phyloP scores from a whole-genome alignment of 2,888 invertebrate species.

The Rhagonycha lutea region DNA sequence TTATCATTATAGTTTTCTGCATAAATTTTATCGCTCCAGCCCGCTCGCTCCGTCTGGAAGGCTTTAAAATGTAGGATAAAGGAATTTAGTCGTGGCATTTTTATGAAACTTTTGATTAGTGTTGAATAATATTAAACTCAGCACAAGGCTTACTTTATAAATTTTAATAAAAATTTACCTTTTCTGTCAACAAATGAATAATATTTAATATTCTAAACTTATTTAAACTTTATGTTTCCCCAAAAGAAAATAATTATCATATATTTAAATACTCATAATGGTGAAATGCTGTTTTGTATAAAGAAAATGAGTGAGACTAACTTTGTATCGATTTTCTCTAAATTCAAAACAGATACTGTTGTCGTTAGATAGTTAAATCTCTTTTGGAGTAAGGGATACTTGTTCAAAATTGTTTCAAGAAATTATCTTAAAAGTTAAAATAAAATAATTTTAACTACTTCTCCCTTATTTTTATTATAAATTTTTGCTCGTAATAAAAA shows the following conservation, averaged over 20 bases:
- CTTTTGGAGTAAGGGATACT: background rate
- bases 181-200: background rate
- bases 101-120: background rate
- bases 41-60: too few relatives aligned
- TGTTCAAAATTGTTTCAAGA: background rate
- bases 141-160: background rate
- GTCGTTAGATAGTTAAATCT: background rate
- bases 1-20: too few relatives aligned
- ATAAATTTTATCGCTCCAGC: too few relatives aligned
- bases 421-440: too few relatives aligned
- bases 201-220: background rate
- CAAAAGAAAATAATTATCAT: background rate
- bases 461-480: too few relatives aligned
- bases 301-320: background rate
- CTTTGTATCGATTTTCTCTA: background rate
- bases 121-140: background rate
- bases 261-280: background rate
- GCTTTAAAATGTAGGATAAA: background rate
- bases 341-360: background rate
- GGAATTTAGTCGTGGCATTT: background rate
- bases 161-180: background rate
- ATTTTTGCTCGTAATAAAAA: too few relatives aligned
- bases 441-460: too few relatives aligned
- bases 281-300: background rate
- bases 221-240: background rate